A percentile compares a stretch with the other conserved stretches of the same genome.
phyloP scores from a whole-genome alignment of 2,797 vertebrate genomes.

The Lithobates sylvaticus region DNA sequence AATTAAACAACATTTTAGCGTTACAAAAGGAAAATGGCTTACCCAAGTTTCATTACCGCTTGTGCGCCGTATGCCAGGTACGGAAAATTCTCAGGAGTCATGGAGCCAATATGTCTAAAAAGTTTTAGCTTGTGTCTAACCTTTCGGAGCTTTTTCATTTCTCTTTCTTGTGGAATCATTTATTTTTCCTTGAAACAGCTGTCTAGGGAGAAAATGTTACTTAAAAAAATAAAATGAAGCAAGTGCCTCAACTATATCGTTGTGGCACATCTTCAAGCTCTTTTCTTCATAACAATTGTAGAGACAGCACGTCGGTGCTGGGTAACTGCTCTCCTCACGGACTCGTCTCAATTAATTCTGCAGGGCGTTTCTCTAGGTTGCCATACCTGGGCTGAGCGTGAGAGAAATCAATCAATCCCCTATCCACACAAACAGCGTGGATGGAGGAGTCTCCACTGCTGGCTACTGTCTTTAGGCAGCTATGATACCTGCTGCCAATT shows the following conservation, averaged over 20 bases:
- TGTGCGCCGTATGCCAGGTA: background rate
- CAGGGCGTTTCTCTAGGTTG: no score
- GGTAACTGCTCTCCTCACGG: no score
- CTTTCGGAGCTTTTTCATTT: background rate
- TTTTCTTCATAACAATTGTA: background rate
- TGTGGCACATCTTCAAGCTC: background rate
- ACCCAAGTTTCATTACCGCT: background rate
- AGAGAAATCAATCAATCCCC: no score
- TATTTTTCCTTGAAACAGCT: background rate
- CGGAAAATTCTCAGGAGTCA: background rate
- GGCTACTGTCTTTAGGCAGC: no score
- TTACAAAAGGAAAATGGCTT: conserved; percentile 1
- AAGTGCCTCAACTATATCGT: background rate
- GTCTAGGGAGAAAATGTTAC: background rate
- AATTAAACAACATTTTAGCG: background rate
- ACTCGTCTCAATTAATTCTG: no score
- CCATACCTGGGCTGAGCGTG: no score
- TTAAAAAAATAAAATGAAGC: no score
- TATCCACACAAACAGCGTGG: no score
- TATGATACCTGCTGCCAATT: no score
- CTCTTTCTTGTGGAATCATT: no score
- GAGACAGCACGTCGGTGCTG: no score
- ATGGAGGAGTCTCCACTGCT: no score
- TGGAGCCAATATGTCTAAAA: background rate
- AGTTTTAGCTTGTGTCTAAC: background rate